Percentiles rank a stretch among this genome's conserved stretches.
Evolutionary conservation across 2,797 vertebrate genomes (phyloP).

Genomic region (Catostomus latipinnis): DNA sequence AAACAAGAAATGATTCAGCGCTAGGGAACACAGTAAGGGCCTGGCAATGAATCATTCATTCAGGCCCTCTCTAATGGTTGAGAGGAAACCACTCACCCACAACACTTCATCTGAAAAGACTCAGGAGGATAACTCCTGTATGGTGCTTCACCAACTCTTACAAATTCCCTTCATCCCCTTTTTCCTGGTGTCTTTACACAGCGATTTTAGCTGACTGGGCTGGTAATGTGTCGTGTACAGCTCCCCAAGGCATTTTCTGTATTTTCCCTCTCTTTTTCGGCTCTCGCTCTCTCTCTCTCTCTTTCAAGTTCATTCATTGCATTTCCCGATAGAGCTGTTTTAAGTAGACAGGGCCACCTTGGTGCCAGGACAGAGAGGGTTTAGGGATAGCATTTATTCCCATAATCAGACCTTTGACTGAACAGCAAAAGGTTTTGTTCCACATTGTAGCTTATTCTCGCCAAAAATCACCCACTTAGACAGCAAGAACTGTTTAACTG

Average conservation of each 20-base stretch:
- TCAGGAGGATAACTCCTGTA: slow-evolving; percentile 1
- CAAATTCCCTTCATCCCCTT: not conserved
- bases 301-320: slow-evolving; percentile 24
- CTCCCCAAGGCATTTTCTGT: no score
- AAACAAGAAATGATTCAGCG: slow-evolving; percentile 28
- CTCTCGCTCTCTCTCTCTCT: not conserved
- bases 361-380: not conserved
- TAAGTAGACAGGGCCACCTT: slow-evolving; percentile 6
- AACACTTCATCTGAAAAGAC: slow-evolving; percentile 2
- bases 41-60: slow-evolving; percentile 34
- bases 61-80: slow-evolving; percentile 20
- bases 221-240: slow-evolving; percentile 14
- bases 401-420: no score
- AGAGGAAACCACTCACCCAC: slow-evolving; percentile 5
- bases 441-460: no score
- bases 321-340: not conserved
- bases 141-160: slow-evolving; percentile 23
- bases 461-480: no score
- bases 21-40: slow-evolving; percentile 4
- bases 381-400: not conserved
- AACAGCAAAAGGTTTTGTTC: no score
- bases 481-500: no score
- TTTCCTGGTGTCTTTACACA: not conserved
- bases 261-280: not conserved
- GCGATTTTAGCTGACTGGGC: slow-evolving; percentile 45